Base-by-base conservation (phyloP, 2,888 invertebrate genomes). In the Incurvaria masculella region DNA sequence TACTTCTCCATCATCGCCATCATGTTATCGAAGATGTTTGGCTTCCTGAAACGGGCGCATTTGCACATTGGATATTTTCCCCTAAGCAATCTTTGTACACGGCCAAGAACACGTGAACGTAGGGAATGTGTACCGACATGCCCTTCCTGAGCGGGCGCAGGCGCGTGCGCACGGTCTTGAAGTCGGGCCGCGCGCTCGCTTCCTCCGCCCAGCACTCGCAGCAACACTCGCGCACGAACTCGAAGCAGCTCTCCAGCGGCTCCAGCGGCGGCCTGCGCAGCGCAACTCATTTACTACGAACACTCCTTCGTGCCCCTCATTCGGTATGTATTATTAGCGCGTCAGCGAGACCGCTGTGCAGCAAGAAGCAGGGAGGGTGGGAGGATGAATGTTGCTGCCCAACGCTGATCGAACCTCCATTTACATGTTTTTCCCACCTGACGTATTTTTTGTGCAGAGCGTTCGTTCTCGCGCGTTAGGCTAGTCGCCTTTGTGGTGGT, bases 1-100 rank as follows among this genome's bases (percentile, higher is more conserved):
- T 97, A 97, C 63, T 95, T 94, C 68, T 97, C 97, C 94, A 97
- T 94, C 86, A 97, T 94, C 0, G 91, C 90, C 83, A 97, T 92
- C 94, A 97, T 96, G 64, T 97, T 97, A 69, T 97, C 97, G 60
- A 97, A 93, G 59, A 97, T 96, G 69, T 97, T 97, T 17, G 93
- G 88, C 69, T 94, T 91, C 89, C 93, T 94, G 62, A 39, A 49
- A 45, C 66, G n/a, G n/a, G n/a, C n/a, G n/a, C n/a, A n/a, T n/a
- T 19, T 18, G 17, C 19, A 18, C 19, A 17, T 14, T 17, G 20
- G 14, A n/a, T 42, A 42, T 8, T 42, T 19, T 42, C 19, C 19
- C 2, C 20, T 19, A 42, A 14, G 19, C 14, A 42, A 42, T n/a
- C 20, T 17, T 16, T 8, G 19, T 47, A 17, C 6, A 47, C 26